Evolutionary conservation across 2,888 invertebrate genomes (phyloP).

Genomic region (Melanophora roralis): DNA sequence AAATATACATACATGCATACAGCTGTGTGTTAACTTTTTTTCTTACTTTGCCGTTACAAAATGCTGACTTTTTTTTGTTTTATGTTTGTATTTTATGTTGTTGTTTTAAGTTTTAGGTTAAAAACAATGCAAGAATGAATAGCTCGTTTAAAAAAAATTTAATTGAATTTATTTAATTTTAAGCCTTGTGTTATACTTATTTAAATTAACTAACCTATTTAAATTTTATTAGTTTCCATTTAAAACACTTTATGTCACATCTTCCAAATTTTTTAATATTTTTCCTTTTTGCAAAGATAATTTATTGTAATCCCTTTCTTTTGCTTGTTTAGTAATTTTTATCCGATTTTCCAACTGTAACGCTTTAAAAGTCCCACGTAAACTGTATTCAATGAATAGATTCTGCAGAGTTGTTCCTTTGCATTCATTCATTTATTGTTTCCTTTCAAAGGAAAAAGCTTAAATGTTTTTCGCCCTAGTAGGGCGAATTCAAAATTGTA

Average conservation of each 20-base stretch:
- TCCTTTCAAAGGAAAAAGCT: conserved; percentile 16
- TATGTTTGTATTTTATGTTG: too few relatives aligned
- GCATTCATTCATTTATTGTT: conserved; percentile 42
- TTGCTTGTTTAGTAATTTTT: not conserved
- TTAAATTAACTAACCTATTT: too few relatives aligned
- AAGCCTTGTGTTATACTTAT: not conserved
- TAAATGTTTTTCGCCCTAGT: not conserved
- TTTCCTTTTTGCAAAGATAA: conserved; percentile 23
- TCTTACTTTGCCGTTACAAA: conserved; percentile 26
- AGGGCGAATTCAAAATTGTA: conserved; percentile 32
- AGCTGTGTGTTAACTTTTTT: not conserved
- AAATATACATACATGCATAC: not conserved
- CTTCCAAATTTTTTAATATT: not conserved
- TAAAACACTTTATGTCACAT: not conserved
- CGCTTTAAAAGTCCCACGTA: conserved; percentile 58
- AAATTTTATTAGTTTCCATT: not conserved
- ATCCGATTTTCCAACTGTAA: conserved; percentile 38
- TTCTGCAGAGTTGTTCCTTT: conserved; percentile 40
- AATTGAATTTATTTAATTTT: not conserved
- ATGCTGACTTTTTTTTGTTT: not conserved
- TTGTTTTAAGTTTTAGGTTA: not conserved
- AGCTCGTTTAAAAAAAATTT: not conserved
- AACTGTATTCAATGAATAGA: conserved; percentile 47
- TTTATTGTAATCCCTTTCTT: conserved; percentile 8
- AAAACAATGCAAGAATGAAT: not conserved